Conservation (phyloP, 1,140 invertebrate species). For the Cyclargus thomasi region DNA sequence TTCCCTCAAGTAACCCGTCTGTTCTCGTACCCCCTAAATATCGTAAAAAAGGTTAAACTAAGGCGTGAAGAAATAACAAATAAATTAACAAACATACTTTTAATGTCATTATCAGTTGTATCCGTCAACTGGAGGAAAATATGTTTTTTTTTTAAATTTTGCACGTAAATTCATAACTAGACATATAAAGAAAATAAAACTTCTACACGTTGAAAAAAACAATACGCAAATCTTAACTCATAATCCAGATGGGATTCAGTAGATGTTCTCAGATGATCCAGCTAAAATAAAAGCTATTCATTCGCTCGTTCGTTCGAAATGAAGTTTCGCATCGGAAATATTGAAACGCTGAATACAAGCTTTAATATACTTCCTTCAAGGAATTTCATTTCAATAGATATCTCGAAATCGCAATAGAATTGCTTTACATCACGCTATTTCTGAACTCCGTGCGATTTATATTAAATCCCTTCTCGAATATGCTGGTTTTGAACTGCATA, state of each 20-base stretch:
- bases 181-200: too few species aligned
- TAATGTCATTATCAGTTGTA: too few species aligned
- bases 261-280: not conserved
- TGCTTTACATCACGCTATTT: conserved; percentile 7
- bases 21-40: too few species aligned
- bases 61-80: too few species aligned
- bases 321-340: not conserved
- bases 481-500: not conserved
- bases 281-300: conserved; percentile 11
- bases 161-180: too few species aligned
- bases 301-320: conserved; percentile 7
- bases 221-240: not conserved
- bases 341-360: conserved; percentile 4
- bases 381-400: conserved; percentile 15
- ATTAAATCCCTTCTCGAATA: not conserved
- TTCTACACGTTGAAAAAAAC: too few species aligned
- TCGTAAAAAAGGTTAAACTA: too few species aligned
- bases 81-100: too few species aligned
- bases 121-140: too few species aligned
- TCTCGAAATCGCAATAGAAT: conserved; percentile 1
- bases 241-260: not conserved
- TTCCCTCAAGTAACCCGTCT: too few species aligned
- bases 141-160: too few species aligned
- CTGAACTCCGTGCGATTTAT: not conserved
- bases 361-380: conserved; percentile 11